phyloP scores from a whole-genome alignment of 2,888 invertebrate species.

The Beris morrisii region DNA sequence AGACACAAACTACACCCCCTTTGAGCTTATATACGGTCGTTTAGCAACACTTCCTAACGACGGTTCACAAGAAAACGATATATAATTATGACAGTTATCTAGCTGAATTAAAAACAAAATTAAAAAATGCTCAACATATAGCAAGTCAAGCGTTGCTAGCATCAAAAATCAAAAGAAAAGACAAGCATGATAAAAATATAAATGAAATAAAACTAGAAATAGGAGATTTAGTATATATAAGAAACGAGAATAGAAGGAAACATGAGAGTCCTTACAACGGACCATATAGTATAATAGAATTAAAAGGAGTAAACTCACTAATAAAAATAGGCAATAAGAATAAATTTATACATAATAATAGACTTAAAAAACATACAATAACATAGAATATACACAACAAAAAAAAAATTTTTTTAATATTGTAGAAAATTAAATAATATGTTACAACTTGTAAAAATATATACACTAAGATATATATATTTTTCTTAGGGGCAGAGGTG shows the following conservation, averaged over 20 bases:
- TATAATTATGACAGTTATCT: not conserved
- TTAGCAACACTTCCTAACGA: not conserved
- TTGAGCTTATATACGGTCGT: conserved; percentile 7
- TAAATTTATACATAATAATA: too few relatives aligned
- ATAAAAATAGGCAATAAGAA: too few relatives aligned
- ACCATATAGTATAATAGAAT: not conserved
- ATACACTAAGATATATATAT: too few relatives aligned
- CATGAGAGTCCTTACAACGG: not conserved
- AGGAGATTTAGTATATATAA: not conserved
- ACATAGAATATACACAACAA: too few relatives aligned
- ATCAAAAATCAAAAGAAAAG: not conserved
- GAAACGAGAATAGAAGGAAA: too few relatives aligned
- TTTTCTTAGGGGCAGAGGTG: too few relatives aligned
- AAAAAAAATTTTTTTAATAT: too few relatives aligned
- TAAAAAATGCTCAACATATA: not conserved
- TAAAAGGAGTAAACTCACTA: too few relatives aligned
- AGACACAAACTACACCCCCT: conserved; percentile 2
- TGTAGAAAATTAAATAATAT: too few relatives aligned
- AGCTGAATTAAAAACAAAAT: not conserved
- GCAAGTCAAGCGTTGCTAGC: not conserved
- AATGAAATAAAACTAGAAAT: conserved; percentile 12
- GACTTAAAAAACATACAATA: too few relatives aligned
- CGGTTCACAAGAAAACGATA: not conserved
- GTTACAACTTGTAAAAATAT: too few relatives aligned
- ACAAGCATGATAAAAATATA: not conserved